Percentiles rank a stretch among this genome's conserved stretches.
Conservation (phyloP, 2,797 vertebrate species). For the Alosa sapidissima region DNA sequence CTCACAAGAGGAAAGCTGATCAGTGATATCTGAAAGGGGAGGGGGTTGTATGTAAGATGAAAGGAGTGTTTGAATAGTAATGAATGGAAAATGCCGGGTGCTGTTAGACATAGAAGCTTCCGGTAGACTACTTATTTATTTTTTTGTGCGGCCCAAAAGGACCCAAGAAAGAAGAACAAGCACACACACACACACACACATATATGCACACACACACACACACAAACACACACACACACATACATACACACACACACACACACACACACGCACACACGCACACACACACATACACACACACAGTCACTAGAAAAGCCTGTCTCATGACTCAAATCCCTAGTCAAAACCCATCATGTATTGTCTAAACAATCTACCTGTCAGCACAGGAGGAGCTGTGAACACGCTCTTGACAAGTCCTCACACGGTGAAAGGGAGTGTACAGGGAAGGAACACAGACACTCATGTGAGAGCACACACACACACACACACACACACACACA, state of each 20-base stretch:
- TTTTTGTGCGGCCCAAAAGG: not conserved
- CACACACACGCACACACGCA: not conserved
- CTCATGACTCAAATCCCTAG: constrained; percentile 64
- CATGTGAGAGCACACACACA: constrained; percentile 35
- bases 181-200: not conserved
- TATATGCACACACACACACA: not conserved
- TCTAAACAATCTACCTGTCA: constrained; percentile 65
- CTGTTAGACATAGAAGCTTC: not conserved
- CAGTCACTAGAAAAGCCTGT: constrained; percentile 42
- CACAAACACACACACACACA: not conserved
- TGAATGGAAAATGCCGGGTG: constrained; percentile 57
- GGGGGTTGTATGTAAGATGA: not conserved
- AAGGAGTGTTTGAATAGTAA: constrained; percentile 42
- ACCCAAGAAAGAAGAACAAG: not conserved
- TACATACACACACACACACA: constrained; percentile 24
- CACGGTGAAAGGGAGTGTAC: constrained; percentile 35
- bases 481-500: constrained; percentile 34
- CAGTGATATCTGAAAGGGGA: not conserved
- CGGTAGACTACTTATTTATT: not conserved
- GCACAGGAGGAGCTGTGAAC: constrained; percentile 50
- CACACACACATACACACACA: not conserved
- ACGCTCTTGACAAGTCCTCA: constrained; percentile 62
- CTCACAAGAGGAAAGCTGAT: constrained; percentile 4
- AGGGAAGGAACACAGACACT: not conserved
- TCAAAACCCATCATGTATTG: constrained; percentile 65